Evolutionary conservation across 1,140 invertebrate species (phyloP).

Genomic region (Leptopilina boulardi): DNA sequence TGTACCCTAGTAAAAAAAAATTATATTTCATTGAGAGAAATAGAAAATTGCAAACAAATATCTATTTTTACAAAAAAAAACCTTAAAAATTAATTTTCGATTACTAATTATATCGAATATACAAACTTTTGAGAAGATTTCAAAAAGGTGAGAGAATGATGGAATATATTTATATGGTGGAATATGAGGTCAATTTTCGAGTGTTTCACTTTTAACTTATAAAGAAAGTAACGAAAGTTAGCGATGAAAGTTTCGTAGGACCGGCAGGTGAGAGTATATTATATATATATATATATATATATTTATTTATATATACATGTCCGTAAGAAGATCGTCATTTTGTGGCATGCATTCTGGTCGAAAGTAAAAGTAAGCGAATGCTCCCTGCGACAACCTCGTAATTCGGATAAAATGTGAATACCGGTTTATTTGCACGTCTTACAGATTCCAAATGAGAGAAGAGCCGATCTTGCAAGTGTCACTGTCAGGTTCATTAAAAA

Average conservation of each 20-base stretch:
- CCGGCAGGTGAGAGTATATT: constrained; percentile 45
- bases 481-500: constrained; percentile 32
- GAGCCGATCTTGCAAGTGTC: constrained; percentile 1
- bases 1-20: neutral
- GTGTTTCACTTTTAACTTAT: constrained; percentile 68
- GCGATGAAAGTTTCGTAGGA: constrained; percentile 67
- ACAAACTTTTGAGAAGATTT: no score
- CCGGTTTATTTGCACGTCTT: constrained; percentile 39
- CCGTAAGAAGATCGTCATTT: constrained; percentile 16
- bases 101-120: no score
- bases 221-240: constrained; percentile 71
- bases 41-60: no score
- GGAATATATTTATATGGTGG: constrained; percentile 17
- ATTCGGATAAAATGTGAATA: constrained; percentile 37
- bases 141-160: neutral
- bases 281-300: constrained; percentile 12
- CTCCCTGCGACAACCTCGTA: constrained; percentile 47
- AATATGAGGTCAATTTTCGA: constrained; percentile 47
- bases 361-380: constrained; percentile 69
- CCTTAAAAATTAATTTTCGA: no score
- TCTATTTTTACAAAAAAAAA: no score
- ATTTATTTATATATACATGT: constrained; percentile 21
- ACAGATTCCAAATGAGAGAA: constrained; percentile 12
- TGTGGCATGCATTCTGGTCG: constrained; percentile 53
- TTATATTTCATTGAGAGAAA: neutral